Base-by-base conservation (phyloP, 2,797 vertebrate species). In the Lithobates sylvaticus region DNA sequence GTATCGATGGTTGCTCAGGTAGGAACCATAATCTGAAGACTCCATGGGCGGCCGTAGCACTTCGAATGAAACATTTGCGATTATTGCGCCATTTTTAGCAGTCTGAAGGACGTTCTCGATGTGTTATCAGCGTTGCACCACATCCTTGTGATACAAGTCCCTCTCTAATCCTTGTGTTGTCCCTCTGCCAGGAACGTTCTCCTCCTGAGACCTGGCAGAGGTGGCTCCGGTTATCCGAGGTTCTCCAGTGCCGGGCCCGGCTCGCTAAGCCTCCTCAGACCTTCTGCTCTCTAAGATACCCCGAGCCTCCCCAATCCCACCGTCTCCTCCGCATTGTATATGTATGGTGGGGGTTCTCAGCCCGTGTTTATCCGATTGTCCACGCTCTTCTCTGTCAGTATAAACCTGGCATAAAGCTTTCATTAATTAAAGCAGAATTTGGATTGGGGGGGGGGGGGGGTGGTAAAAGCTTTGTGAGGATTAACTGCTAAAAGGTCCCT, bases 401-500 rank as follows among this genome's bases (percentile, higher is more conserved):
- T 72, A 78, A 27, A 78, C 69, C 8, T 1, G 9, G 10, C 13
- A 78, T 76, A 73, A 85, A 70, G 69, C 65, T 58, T 47, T 70
- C 83, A 64, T 78, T 84, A 71, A 84, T 84, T 77, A 73, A 61
- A 72, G 47, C 50, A 72, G 72, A 83, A 47, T 74, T 78, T 84
- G 74, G n/a, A 78, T 61, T 21, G 76, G 70, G 42, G 75, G 10
- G 15, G 32, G 74, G 42, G 21, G 54, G 61, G 54, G 47, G 21
- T 71, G 18, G 75, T 29, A 32, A 32, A 32, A 50, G 76, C 83
- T 72, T 79, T 85, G 65, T 71, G 75, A 32, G 76, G 76, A 85
- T 85, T 85, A 85, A n/a, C 68, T 26, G 69, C 83, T 85, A 73
- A 85, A 77, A 85, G 83, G 69, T 85, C 83, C 83, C 76, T 5